Percentiles rank a stretch among this genome's conserved stretches.
phyloP scores from a whole-genome alignment of 2,888 invertebrate species.

The Proisotoma minuta region DNA sequence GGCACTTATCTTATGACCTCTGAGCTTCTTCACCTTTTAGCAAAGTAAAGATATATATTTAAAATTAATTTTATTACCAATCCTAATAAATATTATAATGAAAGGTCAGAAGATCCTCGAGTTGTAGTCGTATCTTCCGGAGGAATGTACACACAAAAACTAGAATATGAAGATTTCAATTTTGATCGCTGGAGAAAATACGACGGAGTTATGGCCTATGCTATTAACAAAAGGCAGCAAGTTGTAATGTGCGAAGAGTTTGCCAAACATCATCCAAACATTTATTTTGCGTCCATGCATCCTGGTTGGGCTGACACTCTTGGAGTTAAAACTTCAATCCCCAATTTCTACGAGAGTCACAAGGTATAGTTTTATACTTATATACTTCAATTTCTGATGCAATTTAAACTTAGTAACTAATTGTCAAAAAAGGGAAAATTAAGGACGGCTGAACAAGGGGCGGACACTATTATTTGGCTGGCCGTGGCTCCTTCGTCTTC shows the following conservation, averaged over 20 bases:
- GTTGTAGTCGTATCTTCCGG: constrained; percentile 53
- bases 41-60: constrained; percentile 44
- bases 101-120: constrained; percentile 49
- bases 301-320: constrained; percentile 56
- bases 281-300: constrained; percentile 54
- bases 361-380: constrained; percentile 45
- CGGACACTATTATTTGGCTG: constrained; percentile 54
- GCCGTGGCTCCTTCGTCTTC: constrained; percentile 49
- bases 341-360: constrained; percentile 53
- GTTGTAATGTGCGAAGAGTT: constrained; percentile 52
- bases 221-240: constrained; percentile 55
- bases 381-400: constrained; percentile 3
- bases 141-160: constrained; percentile 54
- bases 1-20: constrained; percentile 52
- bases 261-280: constrained; percentile 50
- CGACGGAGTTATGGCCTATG: constrained; percentile 54
- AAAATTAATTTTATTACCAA: neutral
- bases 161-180: constrained; percentile 52
- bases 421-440: constrained; percentile 47
- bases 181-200: constrained; percentile 52
- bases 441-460: constrained; percentile 53
- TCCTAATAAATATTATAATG: neutral
- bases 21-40: constrained; percentile 50
- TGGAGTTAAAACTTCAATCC: constrained; percentile 50
- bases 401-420: neutral